phyloP scores from a whole-genome alignment of 37 sponge, comb jelly and placozoan genomes.

The Amphimedon queenslandica region DNA sequence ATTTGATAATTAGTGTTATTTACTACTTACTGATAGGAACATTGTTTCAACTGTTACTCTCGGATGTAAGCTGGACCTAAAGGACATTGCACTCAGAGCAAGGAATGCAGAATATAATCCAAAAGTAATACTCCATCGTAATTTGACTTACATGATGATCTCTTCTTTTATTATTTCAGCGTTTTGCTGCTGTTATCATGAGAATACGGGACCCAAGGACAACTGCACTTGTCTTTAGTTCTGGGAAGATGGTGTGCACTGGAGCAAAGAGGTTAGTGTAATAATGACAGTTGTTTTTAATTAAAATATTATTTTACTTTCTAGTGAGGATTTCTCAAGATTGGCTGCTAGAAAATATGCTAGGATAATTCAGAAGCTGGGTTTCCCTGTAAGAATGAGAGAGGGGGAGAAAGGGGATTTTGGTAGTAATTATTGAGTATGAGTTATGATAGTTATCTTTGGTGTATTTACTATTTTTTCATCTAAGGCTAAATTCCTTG shows the following conservation, averaged over 20 bases:
- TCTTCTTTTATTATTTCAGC: constrained; percentile 24
- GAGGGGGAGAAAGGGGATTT: no score
- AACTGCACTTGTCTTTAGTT: constrained; percentile 96
- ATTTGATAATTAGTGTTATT: no score
- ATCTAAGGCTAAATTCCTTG: constrained; percentile 86
- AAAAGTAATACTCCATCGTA: constrained; percentile 62
- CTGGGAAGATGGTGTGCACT: constrained; percentile 99
- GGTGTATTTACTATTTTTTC: not conserved
- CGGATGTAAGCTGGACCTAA: constrained; percentile 91
- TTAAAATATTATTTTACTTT: constrained; percentile 8
- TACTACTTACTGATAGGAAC: no score
- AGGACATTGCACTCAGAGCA: constrained; percentile 95
- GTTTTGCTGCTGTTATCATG: constrained; percentile 99
- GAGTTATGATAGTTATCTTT: not conserved
- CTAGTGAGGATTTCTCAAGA: constrained; percentile 90
- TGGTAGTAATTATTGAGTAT: no score
- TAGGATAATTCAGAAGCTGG: constrained; percentile 96
- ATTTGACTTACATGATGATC: not conserved
- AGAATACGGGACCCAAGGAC: constrained; percentile 97
- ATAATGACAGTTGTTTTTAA: not conserved
- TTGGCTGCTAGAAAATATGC: constrained; percentile 99
- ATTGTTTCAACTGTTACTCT: constrained; percentile 98
- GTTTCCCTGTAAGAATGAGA: constrained; percentile 80
- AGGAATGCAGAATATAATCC: constrained; percentile 99
- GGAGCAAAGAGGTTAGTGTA: constrained; percentile 90